Evolutionary conservation across 2,113 vertebrate species (phyloP).

Genomic region (Prunella fulvescens): DNA sequence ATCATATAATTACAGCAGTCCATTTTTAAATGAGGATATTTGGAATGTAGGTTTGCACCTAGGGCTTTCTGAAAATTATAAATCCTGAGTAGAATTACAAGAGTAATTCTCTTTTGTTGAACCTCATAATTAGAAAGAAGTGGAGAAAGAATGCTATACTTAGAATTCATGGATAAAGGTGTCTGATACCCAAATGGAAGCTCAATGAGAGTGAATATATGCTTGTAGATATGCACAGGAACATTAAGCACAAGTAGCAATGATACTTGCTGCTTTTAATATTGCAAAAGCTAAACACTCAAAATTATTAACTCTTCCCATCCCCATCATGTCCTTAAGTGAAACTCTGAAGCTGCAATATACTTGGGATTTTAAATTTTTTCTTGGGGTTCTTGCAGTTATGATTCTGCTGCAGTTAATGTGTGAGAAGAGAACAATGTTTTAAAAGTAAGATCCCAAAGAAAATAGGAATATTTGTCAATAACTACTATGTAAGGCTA

Average conservation of each 20-base stretch:
- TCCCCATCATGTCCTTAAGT: not conserved
- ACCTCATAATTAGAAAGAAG: constrained; percentile 14
- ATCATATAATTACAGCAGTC: constrained; percentile 64
- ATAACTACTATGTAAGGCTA: not conserved
- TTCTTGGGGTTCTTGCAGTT: not conserved
- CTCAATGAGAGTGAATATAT: not conserved
- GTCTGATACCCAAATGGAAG: not conserved
- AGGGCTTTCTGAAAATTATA: constrained; percentile 56
- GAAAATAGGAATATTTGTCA: not conserved
- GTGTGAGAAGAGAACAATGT: not conserved
- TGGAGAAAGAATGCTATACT: not conserved
- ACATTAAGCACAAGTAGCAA: not conserved
- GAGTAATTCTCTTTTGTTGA: not conserved
- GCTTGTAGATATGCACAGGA: not conserved
- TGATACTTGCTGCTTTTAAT: not conserved
- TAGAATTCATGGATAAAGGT: not conserved
- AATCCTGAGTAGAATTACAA: not conserved
- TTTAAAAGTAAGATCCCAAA: not conserved
- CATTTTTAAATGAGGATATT: constrained; percentile 62
- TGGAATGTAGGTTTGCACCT: constrained; percentile 19
- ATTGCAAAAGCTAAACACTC: not conserved
- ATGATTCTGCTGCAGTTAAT: not conserved
- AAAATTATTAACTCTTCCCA: not conserved
- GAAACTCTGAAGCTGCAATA: not conserved
- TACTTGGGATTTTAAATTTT: not conserved